These are phyloP conservation scores for Dicycla oo DNA, from an alignment of 2,888 invertebrate genomes.

Conservation along the genomic window DNA sequence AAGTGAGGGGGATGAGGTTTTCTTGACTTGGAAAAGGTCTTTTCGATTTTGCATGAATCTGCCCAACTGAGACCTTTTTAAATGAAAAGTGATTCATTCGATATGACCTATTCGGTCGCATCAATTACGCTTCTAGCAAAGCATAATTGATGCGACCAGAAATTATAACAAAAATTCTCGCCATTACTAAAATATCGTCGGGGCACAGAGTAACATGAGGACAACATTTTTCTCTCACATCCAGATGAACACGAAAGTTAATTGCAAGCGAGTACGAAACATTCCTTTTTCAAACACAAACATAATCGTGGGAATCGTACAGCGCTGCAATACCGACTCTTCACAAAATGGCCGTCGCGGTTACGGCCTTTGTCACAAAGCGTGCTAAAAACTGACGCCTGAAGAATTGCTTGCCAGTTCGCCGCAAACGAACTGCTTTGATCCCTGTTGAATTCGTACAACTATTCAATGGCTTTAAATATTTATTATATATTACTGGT, in stretches of 20 bases:
- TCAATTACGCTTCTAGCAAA: background rate
- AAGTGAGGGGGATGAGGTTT: slow-evolving; percentile 20
- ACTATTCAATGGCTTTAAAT: slow-evolving; percentile 52
- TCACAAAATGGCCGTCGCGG: slow-evolving; percentile 61
- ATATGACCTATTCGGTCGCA: background rate
- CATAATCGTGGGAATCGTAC: slow-evolving; percentile 46
- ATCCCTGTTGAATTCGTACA: slow-evolving; percentile 60
- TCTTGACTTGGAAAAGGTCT: background rate
- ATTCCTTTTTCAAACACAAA: slow-evolving; percentile 53
- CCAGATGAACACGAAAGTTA: slow-evolving; percentile 49
- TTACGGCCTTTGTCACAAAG: slow-evolving; percentile 71
- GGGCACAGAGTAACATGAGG: background rate
- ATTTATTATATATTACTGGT: slow-evolving; percentile 46
- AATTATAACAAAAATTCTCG: background rate
- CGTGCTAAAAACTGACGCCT: slow-evolving; percentile 67
- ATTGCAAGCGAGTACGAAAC: slow-evolving; percentile 46
- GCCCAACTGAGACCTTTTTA: background rate
- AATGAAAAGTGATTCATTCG: background rate
- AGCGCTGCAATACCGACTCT: slow-evolving; percentile 41
- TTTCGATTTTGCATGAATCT: background rate
- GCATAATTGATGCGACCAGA: background rate
- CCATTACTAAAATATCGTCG: slow-evolving; percentile 14
- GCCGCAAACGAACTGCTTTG: slow-evolving; percentile 60
- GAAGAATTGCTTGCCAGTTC: slow-evolving; percentile 68
- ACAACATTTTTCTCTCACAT: slow-evolving; percentile 36